Conservation (phyloP, 1,140 invertebrate species). For the Parapsyche elsis region DNA sequence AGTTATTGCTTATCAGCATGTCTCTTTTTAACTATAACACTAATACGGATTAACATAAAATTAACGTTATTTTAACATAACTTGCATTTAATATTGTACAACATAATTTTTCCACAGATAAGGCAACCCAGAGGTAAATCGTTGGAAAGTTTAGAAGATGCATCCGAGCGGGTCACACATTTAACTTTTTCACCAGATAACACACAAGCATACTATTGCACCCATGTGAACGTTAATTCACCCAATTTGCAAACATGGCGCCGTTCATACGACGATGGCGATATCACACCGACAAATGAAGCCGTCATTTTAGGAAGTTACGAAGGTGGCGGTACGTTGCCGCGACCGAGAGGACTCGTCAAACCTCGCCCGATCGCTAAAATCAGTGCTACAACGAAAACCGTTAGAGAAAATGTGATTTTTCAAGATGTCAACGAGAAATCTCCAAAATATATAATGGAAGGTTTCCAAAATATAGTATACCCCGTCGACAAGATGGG, state of each 20-base stretch:
- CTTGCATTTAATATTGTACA: conserved; percentile 15
- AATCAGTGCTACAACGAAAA: conserved; percentile 73
- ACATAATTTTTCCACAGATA: conserved; percentile 66
- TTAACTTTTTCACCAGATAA: conserved; percentile 71
- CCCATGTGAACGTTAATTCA: conserved; percentile 64
- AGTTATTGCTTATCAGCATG: background rate
- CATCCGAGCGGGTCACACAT: conserved; percentile 71
- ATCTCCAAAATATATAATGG: conserved; percentile 67
- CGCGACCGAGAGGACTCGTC: conserved; percentile 83
- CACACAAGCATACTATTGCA: conserved; percentile 66
- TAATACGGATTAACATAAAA: background rate
- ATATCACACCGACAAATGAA: conserved; percentile 89
- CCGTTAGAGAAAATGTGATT: conserved; percentile 61
- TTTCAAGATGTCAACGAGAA: conserved; percentile 67
- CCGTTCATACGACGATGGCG: conserved; percentile 88
- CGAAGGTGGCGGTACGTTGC: conserved; percentile 84
- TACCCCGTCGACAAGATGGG: conserved; percentile 64
- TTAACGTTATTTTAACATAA: background rate
- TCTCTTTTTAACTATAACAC: background rate
- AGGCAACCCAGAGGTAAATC: conserved; percentile 82
- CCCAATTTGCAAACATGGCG: conserved; percentile 73
- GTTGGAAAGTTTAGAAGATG: conserved; percentile 83
- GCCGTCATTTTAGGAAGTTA: conserved; percentile 68
- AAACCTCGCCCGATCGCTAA: conserved; percentile 88
- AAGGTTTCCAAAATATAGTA: conserved; percentile 53